Conservation (phyloP, 2,113 vertebrate genomes). For the Aspidoscelis tigris region DNA sequence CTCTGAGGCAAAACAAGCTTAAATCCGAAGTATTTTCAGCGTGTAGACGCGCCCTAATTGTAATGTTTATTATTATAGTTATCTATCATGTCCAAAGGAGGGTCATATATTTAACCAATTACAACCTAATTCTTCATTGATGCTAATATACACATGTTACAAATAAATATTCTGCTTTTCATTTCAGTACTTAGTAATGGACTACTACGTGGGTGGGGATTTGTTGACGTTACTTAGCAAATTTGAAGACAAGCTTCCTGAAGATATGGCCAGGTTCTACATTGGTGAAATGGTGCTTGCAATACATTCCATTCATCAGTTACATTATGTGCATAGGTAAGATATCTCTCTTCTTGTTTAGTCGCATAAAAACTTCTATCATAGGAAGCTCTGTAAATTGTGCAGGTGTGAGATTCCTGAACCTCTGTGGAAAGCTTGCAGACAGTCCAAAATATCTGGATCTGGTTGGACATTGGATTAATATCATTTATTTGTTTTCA, state of each 20-base stretch:
- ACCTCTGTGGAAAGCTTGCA: neutral
- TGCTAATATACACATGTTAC: neutral
- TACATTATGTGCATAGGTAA: constrained; percentile 95
- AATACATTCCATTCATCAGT: constrained; percentile 95
- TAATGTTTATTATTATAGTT: too few species aligned
- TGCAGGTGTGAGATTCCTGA: neutral
- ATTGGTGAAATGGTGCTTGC: constrained; percentile 98
- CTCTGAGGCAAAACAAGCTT: too few species aligned
- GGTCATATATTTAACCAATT: neutral
- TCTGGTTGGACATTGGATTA: too few species aligned
- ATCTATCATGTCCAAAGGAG: too few species aligned
- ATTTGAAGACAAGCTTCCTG: constrained; percentile 95
- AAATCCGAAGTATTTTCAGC: too few species aligned
- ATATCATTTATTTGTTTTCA: too few species aligned
- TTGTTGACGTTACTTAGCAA: constrained; percentile 97
- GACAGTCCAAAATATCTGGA: too few species aligned
- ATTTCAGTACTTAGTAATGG: constrained; percentile 95
- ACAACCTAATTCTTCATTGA: neutral
- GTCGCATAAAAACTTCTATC: neutral
- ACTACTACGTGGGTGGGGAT: constrained; percentile 98
- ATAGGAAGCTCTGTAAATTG: neutral
- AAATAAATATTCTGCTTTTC: constrained; percentile 20
- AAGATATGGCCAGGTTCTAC: constrained; percentile 97
- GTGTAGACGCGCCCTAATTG: too few species aligned
- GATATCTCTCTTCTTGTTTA: neutral